Percentiles rank a stretch among this genome's conserved stretches.
Evolutionary conservation across 1,140 invertebrate species (phyloP).

Genomic region (Drosophila simulans): DNA sequence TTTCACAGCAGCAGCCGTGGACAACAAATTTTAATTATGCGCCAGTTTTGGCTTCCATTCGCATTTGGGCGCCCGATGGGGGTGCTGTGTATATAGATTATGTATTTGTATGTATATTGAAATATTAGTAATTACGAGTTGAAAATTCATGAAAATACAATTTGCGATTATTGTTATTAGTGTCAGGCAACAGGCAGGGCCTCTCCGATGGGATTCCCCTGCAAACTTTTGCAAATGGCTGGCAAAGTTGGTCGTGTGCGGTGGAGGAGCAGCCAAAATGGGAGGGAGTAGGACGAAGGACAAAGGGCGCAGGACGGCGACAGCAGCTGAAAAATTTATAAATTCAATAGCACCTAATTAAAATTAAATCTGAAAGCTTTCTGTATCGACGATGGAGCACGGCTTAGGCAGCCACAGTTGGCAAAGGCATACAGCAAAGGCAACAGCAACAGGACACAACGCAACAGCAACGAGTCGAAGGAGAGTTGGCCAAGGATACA

Average conservation of each 20-base stretch:
- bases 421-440: neutral
- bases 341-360: constrained; percentile 83
- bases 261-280: constrained; percentile 3
- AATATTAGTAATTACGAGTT: constrained; percentile 81
- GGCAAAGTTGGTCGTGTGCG: constrained; percentile 69
- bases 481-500: constrained; percentile 49
- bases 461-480: constrained; percentile 10
- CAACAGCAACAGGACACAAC: constrained; percentile 12
- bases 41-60: constrained; percentile 51
- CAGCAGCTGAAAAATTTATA: constrained; percentile 80
- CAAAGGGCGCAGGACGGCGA: constrained; percentile 36
- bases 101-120: constrained; percentile 53
- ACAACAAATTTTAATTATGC: constrained; percentile 80
- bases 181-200: constrained; percentile 64
- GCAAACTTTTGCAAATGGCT: constrained; percentile 61
- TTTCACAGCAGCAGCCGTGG: constrained; percentile 10
- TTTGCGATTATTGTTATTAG: constrained; percentile 83
- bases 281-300: neutral
- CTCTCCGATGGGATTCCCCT: constrained; percentile 12
- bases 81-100: constrained; percentile 44
- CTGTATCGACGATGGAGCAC: constrained; percentile 67
- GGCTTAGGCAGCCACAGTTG: constrained; percentile 53
- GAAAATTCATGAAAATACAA: constrained; percentile 82
- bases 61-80: constrained; percentile 26
- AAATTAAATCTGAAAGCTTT: constrained; percentile 81